Conservation (phyloP, 2,113 vertebrate species). For the Nesogale talazaci region DNA sequence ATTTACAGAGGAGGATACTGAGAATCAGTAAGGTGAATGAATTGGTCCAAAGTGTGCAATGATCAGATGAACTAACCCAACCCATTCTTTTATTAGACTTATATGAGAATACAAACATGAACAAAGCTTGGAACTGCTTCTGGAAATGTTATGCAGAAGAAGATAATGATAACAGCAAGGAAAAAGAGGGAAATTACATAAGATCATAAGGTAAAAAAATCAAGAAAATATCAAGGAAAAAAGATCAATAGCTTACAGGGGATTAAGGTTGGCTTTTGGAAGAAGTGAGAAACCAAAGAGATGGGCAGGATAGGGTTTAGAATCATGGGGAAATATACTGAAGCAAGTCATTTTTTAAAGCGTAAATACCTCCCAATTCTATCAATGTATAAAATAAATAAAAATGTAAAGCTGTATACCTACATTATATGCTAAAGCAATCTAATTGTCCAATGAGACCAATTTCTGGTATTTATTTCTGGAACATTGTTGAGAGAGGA, state of each 20-base stretch:
- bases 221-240: not conserved
- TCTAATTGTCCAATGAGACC: no score
- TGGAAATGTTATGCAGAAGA: not conserved
- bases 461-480: no score
- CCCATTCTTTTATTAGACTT: no score
- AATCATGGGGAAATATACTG: accelerated
- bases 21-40: not conserved
- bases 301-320: no score
- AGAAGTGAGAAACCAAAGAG: no score
- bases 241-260: no score
- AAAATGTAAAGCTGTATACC: accelerated
- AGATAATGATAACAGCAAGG: not conserved
- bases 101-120: not conserved
- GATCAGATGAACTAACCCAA: no score
- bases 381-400: no score
- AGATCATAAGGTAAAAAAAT: not conserved
- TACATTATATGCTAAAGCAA: accelerated
- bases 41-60: not conserved
- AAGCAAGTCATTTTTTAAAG: no score
- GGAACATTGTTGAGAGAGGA: no score
- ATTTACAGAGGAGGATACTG: not conserved
- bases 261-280: not conserved
- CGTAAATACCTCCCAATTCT: not conserved
- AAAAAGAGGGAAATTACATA: not conserved
- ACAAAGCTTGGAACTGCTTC: not conserved